These are phyloP conservation scores for Zosterops lateralis DNA, from an alignment of 2,113 vertebrate species.

Conservation along the genomic window DNA sequence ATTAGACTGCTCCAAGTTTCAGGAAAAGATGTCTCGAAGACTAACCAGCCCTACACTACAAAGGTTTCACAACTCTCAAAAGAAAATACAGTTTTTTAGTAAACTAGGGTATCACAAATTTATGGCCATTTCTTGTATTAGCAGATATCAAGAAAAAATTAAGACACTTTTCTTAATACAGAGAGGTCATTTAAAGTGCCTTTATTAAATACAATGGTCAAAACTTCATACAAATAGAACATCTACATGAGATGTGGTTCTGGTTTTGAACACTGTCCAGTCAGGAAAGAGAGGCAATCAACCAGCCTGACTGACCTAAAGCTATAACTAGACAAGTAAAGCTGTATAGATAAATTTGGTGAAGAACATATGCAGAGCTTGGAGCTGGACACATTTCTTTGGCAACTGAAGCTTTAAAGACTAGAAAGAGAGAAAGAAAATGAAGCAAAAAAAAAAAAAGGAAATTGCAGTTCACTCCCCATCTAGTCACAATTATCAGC, in stretches of 20 bases:
- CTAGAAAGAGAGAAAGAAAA: neutral
- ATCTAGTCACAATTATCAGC: neutral
- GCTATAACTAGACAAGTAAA: neutral
- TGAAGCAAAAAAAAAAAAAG: neutral
- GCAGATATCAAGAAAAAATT: neutral
- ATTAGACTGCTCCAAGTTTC: neutral
- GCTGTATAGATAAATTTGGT: neutral
- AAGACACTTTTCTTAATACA: neutral
- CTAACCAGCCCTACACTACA: neutral
- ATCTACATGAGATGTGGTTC: neutral
- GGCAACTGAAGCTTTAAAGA: neutral
- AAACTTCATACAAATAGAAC: neutral
- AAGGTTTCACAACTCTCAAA: neutral
- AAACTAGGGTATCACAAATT: neutral
- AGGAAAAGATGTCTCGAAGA: neutral
- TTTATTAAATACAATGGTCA: neutral
- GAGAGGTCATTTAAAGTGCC: neutral
- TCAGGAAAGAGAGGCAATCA: neutral
- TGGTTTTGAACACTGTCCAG: neutral
- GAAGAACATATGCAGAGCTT: neutral
- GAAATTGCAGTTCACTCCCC: neutral
- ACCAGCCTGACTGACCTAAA: neutral
- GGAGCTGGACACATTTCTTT: neutral
- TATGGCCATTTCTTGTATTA: neutral
- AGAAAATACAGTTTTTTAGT: neutral